These are phyloP conservation scores for Eulemur rubriventer DNA, from an alignment of 2,797 vertebrate species.

Conservation along the genomic window DNA sequence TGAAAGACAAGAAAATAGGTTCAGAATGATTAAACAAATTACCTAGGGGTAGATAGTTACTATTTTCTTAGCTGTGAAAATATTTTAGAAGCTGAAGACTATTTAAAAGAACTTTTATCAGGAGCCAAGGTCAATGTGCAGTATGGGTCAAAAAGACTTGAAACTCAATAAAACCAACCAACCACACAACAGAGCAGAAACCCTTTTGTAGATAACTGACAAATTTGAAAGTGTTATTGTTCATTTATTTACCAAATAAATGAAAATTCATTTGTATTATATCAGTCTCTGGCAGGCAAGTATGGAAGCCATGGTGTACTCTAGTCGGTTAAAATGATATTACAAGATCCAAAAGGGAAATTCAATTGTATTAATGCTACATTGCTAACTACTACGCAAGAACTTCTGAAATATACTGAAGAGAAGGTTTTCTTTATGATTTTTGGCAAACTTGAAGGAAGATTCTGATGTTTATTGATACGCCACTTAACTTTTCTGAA, in stretches of 20 bases:
- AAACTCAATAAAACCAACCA: slow-evolving; percentile 29
- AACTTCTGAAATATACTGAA: neutral
- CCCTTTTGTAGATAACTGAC: neutral
- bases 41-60: slow-evolving; percentile 18
- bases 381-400: neutral
- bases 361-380: neutral
- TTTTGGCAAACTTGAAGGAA: slow-evolving; percentile 19
- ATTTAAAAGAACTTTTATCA: slow-evolving; percentile 31
- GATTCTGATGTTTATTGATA: neutral
- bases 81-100: neutral
- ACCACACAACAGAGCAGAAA: neutral
- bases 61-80: slow-evolving; percentile 45
- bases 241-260: slow-evolving; percentile 44
- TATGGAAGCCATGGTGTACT: neutral
- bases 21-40: slow-evolving; percentile 48
- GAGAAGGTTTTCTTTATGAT: neutral
- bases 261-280: slow-evolving; percentile 34
- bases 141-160: slow-evolving; percentile 22
- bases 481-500: neutral
- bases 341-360: neutral
- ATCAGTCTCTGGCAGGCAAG: neutral
- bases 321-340: neutral
- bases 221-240: neutral
- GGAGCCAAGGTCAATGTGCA: neutral
- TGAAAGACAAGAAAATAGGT: slow-evolving; percentile 39